Conservation (phyloP, 2,797 vertebrate species). For the Fistularia tabacaria region DNA sequence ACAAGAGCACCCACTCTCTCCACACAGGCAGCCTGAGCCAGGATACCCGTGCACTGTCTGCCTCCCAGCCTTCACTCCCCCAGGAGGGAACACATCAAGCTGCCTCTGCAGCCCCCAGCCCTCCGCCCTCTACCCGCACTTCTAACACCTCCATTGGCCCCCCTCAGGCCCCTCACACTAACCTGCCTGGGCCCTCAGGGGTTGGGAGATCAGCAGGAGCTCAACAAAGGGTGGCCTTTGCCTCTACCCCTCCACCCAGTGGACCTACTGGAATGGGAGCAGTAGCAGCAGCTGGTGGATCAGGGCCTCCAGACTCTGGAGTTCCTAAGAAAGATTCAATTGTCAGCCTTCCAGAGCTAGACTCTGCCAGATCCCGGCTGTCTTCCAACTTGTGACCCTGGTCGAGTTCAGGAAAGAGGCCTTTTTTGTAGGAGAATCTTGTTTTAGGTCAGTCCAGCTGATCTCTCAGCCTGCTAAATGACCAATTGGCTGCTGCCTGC, state of each 20-base stretch:
- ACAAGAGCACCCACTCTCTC: slow-evolving; percentile 82
- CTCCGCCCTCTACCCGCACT: slow-evolving; percentile 76
- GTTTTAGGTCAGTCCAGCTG: slow-evolving; percentile 64
- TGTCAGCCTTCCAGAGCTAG: slow-evolving; percentile 85
- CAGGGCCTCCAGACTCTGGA: slow-evolving; percentile 76
- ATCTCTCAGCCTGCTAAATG: slow-evolving; percentile 55
- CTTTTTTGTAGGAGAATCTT: slow-evolving; percentile 71
- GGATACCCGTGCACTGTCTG: slow-evolving; percentile 81
- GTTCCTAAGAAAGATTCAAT: slow-evolving; percentile 83
- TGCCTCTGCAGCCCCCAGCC: slow-evolving; percentile 67
- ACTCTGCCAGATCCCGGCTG: slow-evolving; percentile 90
- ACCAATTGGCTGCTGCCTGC: slow-evolving; percentile 58
- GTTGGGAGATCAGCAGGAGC: slow-evolving; percentile 61
- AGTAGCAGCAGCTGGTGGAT: slow-evolving; percentile 63
- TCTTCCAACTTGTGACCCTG: slow-evolving; percentile 98
- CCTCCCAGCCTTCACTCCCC: slow-evolving; percentile 88
- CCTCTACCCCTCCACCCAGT: slow-evolving; percentile 70
- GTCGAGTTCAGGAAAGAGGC: slow-evolving; percentile 71
- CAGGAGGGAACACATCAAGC: slow-evolving; percentile 70
- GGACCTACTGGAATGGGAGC: slow-evolving; percentile 59
- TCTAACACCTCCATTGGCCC: slow-evolving; percentile 81
- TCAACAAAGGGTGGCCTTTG: slow-evolving; percentile 69
- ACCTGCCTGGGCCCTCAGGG: slow-evolving; percentile 68
- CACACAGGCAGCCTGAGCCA: slow-evolving; percentile 83
- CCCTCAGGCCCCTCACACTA: slow-evolving; percentile 64